Percentiles rank a stretch among this genome's conserved stretches.
Conservation (phyloP, 92 coral and sea anemone species). For the Porites evermanni region DNA sequence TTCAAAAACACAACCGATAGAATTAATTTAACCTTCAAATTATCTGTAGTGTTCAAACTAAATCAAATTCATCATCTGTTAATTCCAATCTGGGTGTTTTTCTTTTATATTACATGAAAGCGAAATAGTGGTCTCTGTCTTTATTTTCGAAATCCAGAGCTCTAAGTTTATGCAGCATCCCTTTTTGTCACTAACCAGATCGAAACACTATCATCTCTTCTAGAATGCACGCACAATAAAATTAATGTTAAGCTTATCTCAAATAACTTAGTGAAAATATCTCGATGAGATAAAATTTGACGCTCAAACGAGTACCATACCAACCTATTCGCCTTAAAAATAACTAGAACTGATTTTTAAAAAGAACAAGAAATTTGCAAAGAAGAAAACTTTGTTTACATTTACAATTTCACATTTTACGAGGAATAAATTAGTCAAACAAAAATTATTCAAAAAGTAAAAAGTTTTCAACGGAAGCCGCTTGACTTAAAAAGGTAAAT, state of each 20-base stretch:
- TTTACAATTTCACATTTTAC: conserved; percentile 10
- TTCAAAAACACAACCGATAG: not conserved
- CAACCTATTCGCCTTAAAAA: not conserved
- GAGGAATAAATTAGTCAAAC: conserved; percentile 5
- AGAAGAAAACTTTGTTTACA: conserved; percentile 2
- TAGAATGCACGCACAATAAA: not conserved
- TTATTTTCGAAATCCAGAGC: not conserved
- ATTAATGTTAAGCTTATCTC: not conserved
- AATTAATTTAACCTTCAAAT: not conserved
- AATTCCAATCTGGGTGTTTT: not conserved
- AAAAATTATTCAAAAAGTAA: conserved; percentile 6
- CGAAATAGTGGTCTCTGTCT: not conserved
- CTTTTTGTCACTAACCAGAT: not conserved
- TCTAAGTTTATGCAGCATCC: not conserved
- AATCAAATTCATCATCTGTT: conserved; percentile 2
- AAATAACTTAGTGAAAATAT: not conserved
- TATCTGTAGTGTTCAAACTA: not conserved
- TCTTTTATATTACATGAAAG: not conserved
- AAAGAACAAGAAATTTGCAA: not conserved
- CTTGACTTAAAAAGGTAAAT: not conserved
- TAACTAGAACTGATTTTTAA: too few species aligned
- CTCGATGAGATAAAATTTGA: not conserved
- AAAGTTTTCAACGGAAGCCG: conserved; percentile 8
- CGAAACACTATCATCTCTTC: not conserved
- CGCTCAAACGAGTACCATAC: not conserved